Conservation (phyloP, 2,113 vertebrate genomes). For the Gobius niger region DNA sequence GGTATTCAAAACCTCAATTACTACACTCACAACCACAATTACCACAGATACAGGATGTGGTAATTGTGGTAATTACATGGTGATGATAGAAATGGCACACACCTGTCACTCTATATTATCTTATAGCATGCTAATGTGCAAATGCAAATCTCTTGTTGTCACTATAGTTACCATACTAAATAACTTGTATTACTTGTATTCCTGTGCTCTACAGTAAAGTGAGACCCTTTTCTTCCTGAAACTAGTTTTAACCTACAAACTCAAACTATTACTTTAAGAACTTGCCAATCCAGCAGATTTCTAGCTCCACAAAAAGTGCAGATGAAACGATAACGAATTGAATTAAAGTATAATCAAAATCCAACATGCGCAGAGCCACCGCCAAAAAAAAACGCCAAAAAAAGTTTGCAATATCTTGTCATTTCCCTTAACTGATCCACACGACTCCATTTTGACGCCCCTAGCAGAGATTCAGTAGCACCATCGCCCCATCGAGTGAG, state of each 20-base stretch:
- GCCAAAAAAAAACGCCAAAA: not conserved
- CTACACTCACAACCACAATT: too few species aligned
- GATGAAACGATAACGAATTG: not conserved
- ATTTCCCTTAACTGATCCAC: not conserved
- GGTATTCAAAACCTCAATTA: too few species aligned
- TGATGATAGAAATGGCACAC: too few species aligned
- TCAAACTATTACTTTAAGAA: too few species aligned
- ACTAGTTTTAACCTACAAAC: not conserved
- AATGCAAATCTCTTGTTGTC: too few species aligned
- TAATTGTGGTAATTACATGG: too few species aligned
- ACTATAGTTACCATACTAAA: too few species aligned
- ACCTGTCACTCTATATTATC: too few species aligned
- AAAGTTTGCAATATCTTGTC: not conserved
- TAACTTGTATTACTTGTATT: too few species aligned
- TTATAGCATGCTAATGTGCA: too few species aligned
- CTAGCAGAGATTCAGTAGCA: not conserved
- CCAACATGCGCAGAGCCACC: not conserved
- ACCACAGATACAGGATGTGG: too few species aligned
- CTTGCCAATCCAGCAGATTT: not conserved
- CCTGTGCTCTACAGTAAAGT: too few species aligned
- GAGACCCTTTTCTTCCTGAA: not conserved
- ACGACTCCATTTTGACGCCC: not conserved
- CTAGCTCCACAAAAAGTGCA: not conserved
- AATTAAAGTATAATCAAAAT: not conserved
- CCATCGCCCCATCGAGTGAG: constrained; percentile 50